Percentiles rank a stretch among this genome's conserved stretches.
These are phyloP conservation scores for Mallotus villosus DNA, from an alignment of 2,797 vertebrate genomes.

Conservation along the genomic window DNA sequence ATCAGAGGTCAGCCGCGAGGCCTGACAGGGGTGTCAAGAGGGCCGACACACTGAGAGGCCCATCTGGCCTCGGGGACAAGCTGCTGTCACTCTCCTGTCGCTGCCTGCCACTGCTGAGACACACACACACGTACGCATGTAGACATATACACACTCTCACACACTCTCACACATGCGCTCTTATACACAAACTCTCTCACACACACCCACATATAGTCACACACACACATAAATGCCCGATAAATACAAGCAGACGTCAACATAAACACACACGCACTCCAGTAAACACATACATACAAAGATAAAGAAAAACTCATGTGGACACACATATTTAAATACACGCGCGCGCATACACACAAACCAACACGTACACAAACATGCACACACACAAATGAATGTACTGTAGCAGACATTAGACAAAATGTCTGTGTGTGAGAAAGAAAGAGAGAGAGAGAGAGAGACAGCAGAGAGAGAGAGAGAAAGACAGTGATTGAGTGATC, in stretches of 20 bases:
- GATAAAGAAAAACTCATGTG: not conserved
- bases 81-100: constrained; percentile 54
- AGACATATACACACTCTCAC: not conserved
- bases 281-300: not conserved
- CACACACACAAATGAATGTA: not conserved
- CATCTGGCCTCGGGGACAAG: constrained; percentile 71
- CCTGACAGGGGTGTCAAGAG: constrained; percentile 77
- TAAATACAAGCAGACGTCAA: too few species aligned
- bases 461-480: not conserved
- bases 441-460: too few species aligned
- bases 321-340: constrained; percentile 2
- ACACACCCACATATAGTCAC: not conserved
- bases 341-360: not conserved
- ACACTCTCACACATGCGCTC: not conserved
- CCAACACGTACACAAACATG: not conserved
- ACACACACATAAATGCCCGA: not conserved
- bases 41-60: constrained; percentile 58
- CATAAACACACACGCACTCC: not conserved
- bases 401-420: not conserved
- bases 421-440: not conserved
- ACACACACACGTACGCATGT: constrained; percentile 5
- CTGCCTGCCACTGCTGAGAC: constrained; percentile 16
- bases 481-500: too few species aligned
- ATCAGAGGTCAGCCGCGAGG: constrained; percentile 77
- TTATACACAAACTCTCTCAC: not conserved